Evolutionary conservation across 2,888 invertebrate genomes (phyloP).

Genomic region (Diaperis boleti): DNA sequence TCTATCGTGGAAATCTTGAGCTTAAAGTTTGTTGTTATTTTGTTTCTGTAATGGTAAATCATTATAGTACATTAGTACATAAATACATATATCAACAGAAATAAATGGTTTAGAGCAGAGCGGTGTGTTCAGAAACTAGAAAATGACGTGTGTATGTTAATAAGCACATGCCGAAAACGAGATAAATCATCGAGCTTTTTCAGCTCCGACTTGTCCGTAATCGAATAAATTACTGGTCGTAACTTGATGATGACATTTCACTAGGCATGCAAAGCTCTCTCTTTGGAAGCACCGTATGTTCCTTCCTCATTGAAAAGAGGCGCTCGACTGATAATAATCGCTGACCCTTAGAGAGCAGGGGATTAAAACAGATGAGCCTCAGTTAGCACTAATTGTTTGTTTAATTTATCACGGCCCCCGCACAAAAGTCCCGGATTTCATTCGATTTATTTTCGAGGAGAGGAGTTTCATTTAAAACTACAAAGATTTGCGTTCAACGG

Average conservation of each 20-base stretch:
- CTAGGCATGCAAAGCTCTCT: slow-evolving; percentile 23
- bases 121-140: too few relatives aligned
- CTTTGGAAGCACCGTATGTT: slow-evolving; percentile 51
- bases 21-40: neutral
- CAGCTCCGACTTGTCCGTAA: neutral
- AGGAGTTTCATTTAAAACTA: slow-evolving; percentile 21
- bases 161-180: too few relatives aligned
- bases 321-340: slow-evolving; percentile 50
- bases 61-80: too few relatives aligned
- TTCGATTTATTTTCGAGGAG: slow-evolving; percentile 8
- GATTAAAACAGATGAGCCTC: slow-evolving; percentile 41
- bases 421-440: slow-evolving; percentile 1
- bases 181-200: neutral
- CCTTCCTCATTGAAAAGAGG: slow-evolving; percentile 52
- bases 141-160: too few relatives aligned
- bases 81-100: too few relatives aligned
- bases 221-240: slow-evolving; percentile 24
- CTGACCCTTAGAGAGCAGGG: slow-evolving; percentile 43
- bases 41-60: neutral
- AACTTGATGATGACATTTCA: slow-evolving; percentile 35
- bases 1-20: neutral
- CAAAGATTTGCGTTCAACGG: slow-evolving; percentile 47
- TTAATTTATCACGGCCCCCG: slow-evolving; percentile 33
- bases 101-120: too few relatives aligned
- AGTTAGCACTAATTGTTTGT: slow-evolving; percentile 44